Evolutionary conservation across 53 echinoderm and acorn worm species (phyloP).

Genomic region (Pentamera pediparva): DNA sequence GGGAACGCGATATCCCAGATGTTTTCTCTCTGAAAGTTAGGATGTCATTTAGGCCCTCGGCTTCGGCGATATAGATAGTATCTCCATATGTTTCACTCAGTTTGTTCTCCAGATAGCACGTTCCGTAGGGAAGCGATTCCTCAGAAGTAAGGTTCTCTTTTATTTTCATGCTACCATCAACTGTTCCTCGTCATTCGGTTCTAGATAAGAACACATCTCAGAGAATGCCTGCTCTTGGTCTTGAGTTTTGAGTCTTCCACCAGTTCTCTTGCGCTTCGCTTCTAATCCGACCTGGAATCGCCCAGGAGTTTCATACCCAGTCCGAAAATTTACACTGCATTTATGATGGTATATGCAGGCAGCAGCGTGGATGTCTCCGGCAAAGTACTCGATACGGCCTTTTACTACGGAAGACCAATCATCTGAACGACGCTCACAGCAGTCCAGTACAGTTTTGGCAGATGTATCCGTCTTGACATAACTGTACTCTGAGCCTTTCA

Average conservation of each 20-base stretch:
- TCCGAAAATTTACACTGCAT: slow-evolving; percentile 33
- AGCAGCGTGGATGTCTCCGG: slow-evolving; percentile 42
- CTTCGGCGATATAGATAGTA: slow-evolving; percentile 20
- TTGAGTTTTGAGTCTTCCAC: slow-evolving; percentile 38
- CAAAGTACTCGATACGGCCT: slow-evolving; percentile 31
- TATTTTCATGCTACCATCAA: slow-evolving; percentile 23
- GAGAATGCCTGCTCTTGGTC: slow-evolving; percentile 41
- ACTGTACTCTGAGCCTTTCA: neutral
- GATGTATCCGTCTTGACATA: slow-evolving; percentile 26
- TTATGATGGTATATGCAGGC: slow-evolving; percentile 35
- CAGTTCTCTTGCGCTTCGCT: slow-evolving; percentile 27
- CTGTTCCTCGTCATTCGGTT: slow-evolving; percentile 42
- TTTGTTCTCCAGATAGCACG: slow-evolving; percentile 14
- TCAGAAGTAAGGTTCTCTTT: slow-evolving; percentile 11
- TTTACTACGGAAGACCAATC: slow-evolving; percentile 30
- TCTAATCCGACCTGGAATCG: neutral
- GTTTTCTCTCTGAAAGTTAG: slow-evolving; percentile 43
- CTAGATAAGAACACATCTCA: slow-evolving; percentile 20
- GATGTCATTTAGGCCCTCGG: slow-evolving; percentile 36
- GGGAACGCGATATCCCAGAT: slow-evolving; percentile 35
- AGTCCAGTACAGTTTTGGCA: neutral
- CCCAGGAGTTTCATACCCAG: slow-evolving; percentile 6
- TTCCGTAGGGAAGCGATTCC: slow-evolving; percentile 11
- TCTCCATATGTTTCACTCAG: slow-evolving; percentile 31
- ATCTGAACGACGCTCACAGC: slow-evolving; percentile 27